Base-by-base conservation (phyloP, 2,888 invertebrate species). In the Hydraecia micacea region DNA sequence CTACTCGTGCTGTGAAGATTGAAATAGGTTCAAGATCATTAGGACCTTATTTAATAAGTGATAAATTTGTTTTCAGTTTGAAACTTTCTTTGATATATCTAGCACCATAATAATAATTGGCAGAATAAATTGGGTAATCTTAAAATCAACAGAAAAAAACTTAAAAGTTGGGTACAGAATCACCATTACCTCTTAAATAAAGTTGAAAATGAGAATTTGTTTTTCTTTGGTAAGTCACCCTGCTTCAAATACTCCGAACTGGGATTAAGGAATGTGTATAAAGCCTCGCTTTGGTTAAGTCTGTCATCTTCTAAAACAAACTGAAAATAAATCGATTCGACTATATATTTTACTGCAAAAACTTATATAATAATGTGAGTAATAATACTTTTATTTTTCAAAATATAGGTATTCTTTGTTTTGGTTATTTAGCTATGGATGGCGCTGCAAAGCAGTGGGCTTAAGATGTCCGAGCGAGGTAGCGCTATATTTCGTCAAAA, bases 191-290 rank as follows among this genome's bases (percentile, higher is more conserved):
- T 98, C 97, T 98, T 99, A 91, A 99, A 98, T 80, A 99, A 97
- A 0, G 98, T 98, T 9, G 98, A 98, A 84, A 99, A 97, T 3
- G 98, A 99, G 95, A 99, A 99, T 91, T 98, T 98, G 18, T 98
- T 98, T 94, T 98, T 99, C 95, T 99, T 99, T 83, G 98, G 98
- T 89, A 98, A 97, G 66, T 98, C 98, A 66, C 98, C 97, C 77
- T 98, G 98, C 93, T 99, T 98, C 86, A 99, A 97, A 94, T 98
- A 98, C 92, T 99, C 99, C 0, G 99, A 98, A 93, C 98, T 99
- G 7, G 99, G 99, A 93, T 99, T 98, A n/a, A 99, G 97, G 95
- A 99, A 99, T 82, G 98, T 98, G 92, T 99, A 99, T 86, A 99
- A 97, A 74, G 98, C 98, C 96, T 99, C 99, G 92, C 99, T 98